Base-by-base conservation (phyloP, 2,888 invertebrate genomes). In the Pyrochroa serraticornis region DNA sequence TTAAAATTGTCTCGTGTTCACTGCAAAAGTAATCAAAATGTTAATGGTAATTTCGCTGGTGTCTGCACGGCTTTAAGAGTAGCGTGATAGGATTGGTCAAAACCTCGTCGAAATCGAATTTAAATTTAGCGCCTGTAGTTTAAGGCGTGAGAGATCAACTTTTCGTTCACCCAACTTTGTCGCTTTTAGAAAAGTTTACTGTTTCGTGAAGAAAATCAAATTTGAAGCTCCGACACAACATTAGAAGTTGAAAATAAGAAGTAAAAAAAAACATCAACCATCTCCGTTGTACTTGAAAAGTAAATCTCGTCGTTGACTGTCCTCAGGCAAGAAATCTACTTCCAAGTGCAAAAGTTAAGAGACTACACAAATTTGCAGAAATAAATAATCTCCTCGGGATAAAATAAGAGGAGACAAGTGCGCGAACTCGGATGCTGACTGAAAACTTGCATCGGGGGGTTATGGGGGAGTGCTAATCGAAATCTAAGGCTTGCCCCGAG, bases 281-380 rank as follows among this genome's bases (percentile, higher is more conserved):
- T 49, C 31, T 37, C 12, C 36, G 58, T 48, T 48, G 47, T 47
- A 51, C 52, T 54, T 49, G 41, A 50, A 44, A 59, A 59, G 44
- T 58, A 55, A 60, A 60, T 52, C 53, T 62, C 49, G 51, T 35
- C 50, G 58, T 55, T 58, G 52, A 39, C 57, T 60, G 56, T 42
- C 65, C 62, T 12, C 12, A 38, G 60, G 65, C 63, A 39, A 66
- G 62, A 59, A 66, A 62, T 66, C 61, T 49, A 60, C 64, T 64
- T 62, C 56, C 46, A 53, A 65, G 65, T 63, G 63, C 59, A 64
- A 62, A 64, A 66, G 65, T 66, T 66, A 57, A 64, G 56, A 63
- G 51, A 51, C 60, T 61, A 55, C 60, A 55, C 62, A 58, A 63
- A 64, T 64, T 62, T 60, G 48, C 53, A 51, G 65, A 63, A 65